A percentile compares a stretch with the other conserved stretches of the same genome.
Conservation (phyloP, 2,888 invertebrate genomes). For the Melinaea menophilus region DNA sequence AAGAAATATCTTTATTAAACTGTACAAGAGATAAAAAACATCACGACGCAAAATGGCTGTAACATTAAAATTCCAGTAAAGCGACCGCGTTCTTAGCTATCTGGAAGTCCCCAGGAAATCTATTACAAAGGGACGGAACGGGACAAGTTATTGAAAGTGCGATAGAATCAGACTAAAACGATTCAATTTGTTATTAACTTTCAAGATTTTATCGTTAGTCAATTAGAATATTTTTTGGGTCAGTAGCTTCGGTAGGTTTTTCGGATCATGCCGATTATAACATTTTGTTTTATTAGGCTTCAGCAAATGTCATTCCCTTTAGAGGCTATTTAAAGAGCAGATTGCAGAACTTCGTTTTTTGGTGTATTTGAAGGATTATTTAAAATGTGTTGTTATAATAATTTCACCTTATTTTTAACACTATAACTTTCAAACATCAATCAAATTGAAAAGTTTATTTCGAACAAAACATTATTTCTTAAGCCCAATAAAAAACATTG, state of each 20-base stretch:
- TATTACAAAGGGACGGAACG: constrained; percentile 17
- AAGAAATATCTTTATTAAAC: constrained; percentile 7
- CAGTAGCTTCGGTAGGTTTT: neutral
- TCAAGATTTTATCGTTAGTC: neutral
- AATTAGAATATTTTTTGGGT: constrained; percentile 6
- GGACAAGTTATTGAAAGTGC: constrained; percentile 19
- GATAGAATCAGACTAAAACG: constrained; percentile 18
- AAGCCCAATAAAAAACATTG: too few relatives aligned
- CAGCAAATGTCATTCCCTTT: neutral
- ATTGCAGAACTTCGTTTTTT: neutral
- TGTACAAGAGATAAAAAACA: constrained; percentile 7
- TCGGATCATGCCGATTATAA: neutral
- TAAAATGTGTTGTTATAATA: too few relatives aligned
- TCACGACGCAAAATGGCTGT: neutral
- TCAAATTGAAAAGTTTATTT: too few relatives aligned
- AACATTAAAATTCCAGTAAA: constrained; percentile 6
- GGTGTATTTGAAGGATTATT: too few relatives aligned
- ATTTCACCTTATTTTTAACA: too few relatives aligned
- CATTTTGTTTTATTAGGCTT: neutral
- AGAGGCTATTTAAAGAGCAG: neutral
- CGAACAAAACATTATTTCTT: too few relatives aligned
- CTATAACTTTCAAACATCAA: too few relatives aligned
- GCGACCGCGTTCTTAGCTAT: constrained; percentile 12
- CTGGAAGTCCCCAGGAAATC: constrained; percentile 13
- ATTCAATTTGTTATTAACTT: constrained; percentile 16